These are phyloP conservation scores for Penaeus vannamei DNA, from an alignment of 1,140 invertebrate species.

Conservation along the genomic window DNA sequence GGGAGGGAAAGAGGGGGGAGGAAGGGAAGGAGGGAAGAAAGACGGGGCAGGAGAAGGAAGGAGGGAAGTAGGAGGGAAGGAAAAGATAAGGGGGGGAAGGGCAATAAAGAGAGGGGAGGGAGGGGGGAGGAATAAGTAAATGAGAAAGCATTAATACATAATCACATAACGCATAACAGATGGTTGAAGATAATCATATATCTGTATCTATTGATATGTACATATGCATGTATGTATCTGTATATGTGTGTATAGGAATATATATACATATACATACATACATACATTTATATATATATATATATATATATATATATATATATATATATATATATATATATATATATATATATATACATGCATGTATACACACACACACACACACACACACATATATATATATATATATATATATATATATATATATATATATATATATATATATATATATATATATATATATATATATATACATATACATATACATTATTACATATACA, in stretches of 20 bases:
- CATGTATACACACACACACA: neutral
- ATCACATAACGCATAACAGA: no score
- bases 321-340: neutral
- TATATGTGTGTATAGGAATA: neutral
- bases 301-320: neutral
- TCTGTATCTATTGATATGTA: neutral
- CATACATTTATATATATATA: neutral
- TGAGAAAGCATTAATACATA: no score
- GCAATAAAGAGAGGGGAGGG: neutral
- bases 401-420: neutral
- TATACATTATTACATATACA: no score
- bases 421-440: neutral
- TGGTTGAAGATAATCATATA: neutral
- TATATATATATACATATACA: no score
- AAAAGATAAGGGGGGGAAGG: no score
- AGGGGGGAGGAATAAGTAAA: no score
- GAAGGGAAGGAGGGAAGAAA: no score
- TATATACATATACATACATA: neutral
- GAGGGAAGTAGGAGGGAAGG: no score
- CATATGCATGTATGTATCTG: neutral
- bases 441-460: neutral
- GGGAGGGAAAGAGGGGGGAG: no score
- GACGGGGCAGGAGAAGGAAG: no score
- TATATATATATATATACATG: constrained; percentile 11
- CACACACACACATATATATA: neutral